phyloP scores from a whole-genome alignment of 35 echinoderm and acorn worm species.

The Apostichopus parvimensis region DNA sequence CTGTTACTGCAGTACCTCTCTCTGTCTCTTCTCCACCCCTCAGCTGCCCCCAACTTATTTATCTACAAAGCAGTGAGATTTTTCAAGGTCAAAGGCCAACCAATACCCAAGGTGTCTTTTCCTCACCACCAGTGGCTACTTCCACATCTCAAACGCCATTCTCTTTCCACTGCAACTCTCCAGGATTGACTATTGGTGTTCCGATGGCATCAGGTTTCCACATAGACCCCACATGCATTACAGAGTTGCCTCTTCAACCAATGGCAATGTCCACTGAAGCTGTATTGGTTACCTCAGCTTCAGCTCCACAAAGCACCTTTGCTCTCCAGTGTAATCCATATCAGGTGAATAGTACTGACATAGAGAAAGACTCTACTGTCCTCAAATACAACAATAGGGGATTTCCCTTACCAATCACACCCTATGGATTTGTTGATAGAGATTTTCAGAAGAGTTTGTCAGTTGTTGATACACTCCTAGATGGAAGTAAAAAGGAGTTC shows the following conservation, averaged over 20 bases:
- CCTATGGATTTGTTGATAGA: conserved; percentile 32
- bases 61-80: background rate
- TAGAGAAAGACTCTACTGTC: background rate
- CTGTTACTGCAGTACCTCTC: background rate
- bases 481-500: conserved; percentile 53
- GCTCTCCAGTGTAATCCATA: background rate
- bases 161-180: background rate
- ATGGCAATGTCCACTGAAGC: background rate
- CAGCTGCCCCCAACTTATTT: background rate
- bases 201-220: background rate
- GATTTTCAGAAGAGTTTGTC: background rate
- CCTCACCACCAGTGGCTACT: background rate
- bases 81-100: background rate
- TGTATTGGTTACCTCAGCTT: background rate
- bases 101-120: background rate
- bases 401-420: conserved; percentile 34
- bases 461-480: conserved; percentile 1
- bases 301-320: background rate
- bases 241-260: background rate
- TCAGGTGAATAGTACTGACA: background rate
- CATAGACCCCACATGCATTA: background rate
- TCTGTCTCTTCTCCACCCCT: background rate
- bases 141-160: background rate
- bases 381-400: background rate
- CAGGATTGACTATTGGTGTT: background rate